These are phyloP conservation scores for Chaenogobius annularis DNA, from an alignment of 2,113 vertebrate genomes.

Conservation along the genomic window DNA sequence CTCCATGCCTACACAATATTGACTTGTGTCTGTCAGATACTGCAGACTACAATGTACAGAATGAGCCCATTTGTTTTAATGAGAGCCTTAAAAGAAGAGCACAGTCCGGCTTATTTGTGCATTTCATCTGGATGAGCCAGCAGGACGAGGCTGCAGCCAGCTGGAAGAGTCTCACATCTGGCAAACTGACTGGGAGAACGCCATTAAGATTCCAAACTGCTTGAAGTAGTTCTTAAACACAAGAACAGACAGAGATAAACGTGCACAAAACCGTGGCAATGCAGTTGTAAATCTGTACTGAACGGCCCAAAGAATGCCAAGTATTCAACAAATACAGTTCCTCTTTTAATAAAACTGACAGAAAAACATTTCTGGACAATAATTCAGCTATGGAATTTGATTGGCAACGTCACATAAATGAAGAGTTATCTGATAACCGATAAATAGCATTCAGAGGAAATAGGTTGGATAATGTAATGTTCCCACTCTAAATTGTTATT, in stretches of 20 bases:
- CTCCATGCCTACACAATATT: neutral
- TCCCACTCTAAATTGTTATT: neutral
- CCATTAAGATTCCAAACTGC: slow-evolving; percentile 37
- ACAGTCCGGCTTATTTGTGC: slow-evolving; percentile 18
- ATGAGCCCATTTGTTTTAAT: slow-evolving; percentile 1
- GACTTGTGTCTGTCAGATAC: neutral
- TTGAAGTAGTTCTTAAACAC: slow-evolving; percentile 41
- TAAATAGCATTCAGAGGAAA: neutral
- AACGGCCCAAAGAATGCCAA: neutral
- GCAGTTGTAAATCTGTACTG: slow-evolving; percentile 3
- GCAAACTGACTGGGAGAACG: slow-evolving; percentile 25
- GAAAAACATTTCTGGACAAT: neutral
- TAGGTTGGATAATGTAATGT: neutral
- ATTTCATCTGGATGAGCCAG: slow-evolving; percentile 58
- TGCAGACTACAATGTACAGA: neutral
- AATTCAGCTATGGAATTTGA: neutral
- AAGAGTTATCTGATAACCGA: neutral
- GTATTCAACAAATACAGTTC: neutral
- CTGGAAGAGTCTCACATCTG: slow-evolving; percentile 61
- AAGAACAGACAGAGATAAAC: slow-evolving; percentile 17
- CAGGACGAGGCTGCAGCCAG: slow-evolving; percentile 35
- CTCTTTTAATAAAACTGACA: neutral
- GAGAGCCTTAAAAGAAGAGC: neutral
- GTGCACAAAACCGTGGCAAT: slow-evolving; percentile 7
- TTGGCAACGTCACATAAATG: neutral